Evolutionary conservation across 2,797 vertebrate genomes (phyloP).

Genomic region (Iguana delicatissima): DNA sequence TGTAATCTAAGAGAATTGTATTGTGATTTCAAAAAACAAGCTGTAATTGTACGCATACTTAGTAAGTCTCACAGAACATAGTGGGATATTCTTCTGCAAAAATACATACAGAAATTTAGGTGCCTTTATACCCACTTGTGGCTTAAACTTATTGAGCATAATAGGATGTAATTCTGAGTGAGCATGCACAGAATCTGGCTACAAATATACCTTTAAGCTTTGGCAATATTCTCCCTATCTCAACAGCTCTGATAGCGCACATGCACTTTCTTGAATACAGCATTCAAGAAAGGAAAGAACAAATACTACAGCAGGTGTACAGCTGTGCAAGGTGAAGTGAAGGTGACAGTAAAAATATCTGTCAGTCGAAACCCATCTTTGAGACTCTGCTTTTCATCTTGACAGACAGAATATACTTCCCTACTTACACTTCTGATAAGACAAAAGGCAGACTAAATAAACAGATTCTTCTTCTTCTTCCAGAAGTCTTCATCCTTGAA

Average conservation of each 20-base stretch:
- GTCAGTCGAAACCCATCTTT: conserved; percentile 22
- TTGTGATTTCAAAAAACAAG: background rate
- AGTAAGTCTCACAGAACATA: background rate
- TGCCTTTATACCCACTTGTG: background rate
- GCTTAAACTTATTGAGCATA: background rate
- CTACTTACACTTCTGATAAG: background rate
- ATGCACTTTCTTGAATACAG: background rate
- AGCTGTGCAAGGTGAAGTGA: background rate
- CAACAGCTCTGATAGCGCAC: background rate
- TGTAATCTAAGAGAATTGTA: background rate
- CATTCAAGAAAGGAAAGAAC: conserved; percentile 2
- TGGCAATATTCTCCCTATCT: background rate
- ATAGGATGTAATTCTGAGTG: background rate
- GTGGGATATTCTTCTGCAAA: background rate
- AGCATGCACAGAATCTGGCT: background rate
- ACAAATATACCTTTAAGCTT: background rate
- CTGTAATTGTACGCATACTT: background rate
- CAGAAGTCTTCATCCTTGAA: conserved; percentile 16
- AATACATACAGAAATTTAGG: background rate
- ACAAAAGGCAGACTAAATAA: background rate
- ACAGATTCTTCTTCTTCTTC: background rate
- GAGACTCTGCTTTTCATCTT: background rate
- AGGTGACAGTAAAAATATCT: conserved; percentile 7
- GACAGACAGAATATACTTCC: background rate
- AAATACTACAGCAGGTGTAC: background rate